Evolutionary conservation across 1,140 invertebrate species (phyloP).

Genomic region (Drosophila baimaii): DNA sequence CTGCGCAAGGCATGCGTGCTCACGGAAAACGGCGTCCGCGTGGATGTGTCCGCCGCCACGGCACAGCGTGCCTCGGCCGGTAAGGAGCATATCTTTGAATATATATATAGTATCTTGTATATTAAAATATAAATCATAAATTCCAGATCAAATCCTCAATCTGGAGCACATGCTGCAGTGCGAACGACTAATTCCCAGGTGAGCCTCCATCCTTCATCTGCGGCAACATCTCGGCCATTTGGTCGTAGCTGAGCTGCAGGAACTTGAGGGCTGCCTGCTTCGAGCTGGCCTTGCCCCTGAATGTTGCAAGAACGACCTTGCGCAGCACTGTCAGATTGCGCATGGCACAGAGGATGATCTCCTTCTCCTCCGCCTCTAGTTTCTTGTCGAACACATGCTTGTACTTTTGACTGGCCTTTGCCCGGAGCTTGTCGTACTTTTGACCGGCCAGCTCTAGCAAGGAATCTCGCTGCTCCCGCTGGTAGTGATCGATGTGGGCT

Average conservation of each 20-base stretch:
- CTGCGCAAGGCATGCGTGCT: conserved; percentile 59
- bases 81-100: conserved; percentile 13
- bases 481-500: conserved; percentile 12
- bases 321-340: conserved; percentile 37
- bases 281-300: conserved; percentile 20
- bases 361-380: conserved; percentile 29
- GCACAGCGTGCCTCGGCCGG: conserved; percentile 73
- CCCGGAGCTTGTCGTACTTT: conserved; percentile 31
- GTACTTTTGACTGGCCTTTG: conserved; percentile 29
- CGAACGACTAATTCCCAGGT: conserved; percentile 77
- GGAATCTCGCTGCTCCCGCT: neutral
- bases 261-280: conserved; percentile 29
- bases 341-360: conserved; percentile 33
- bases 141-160: conserved; percentile 75
- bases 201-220: conserved; percentile 15
- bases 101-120: neutral
- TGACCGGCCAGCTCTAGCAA: conserved; percentile 24
- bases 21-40: conserved; percentile 66
- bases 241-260: conserved; percentile 24
- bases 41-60: conserved; percentile 66
- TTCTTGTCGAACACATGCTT: conserved; percentile 22
- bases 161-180: conserved; percentile 75
- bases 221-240: conserved; percentile 13
- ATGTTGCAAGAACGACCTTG: conserved; percentile 38
- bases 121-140: neutral